Conservation (phyloP, 2,113 vertebrate genomes). For the Sisor rabdophorus region DNA sequence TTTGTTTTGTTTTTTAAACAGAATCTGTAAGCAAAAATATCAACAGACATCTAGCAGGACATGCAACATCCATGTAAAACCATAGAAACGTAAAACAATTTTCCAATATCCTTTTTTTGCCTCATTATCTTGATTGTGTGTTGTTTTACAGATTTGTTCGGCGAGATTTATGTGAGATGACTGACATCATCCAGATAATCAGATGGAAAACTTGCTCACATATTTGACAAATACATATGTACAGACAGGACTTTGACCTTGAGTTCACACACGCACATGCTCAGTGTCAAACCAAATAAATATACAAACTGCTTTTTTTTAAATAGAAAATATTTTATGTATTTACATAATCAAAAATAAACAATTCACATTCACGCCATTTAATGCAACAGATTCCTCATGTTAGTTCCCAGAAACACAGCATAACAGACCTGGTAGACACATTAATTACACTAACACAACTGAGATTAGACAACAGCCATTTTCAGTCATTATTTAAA, state of each 20-base stretch:
- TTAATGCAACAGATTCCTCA: slow-evolving; percentile 68
- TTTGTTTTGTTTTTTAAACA: slow-evolving; percentile 73
- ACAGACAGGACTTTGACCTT: slow-evolving; percentile 67
- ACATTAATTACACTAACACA: slow-evolving; percentile 32
- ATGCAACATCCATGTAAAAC: slow-evolving; percentile 92
- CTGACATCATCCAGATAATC: slow-evolving; percentile 73
- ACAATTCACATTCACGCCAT: slow-evolving; percentile 74
- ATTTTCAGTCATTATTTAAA: slow-evolving; percentile 38
- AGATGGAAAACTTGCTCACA: slow-evolving; percentile 77
- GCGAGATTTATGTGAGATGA: slow-evolving; percentile 71
- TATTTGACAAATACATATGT: slow-evolving; percentile 77
- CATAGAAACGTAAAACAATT: slow-evolving; percentile 79
- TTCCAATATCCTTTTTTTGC: slow-evolving; percentile 52
- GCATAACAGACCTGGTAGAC: slow-evolving; percentile 32
- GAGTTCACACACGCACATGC: slow-evolving; percentile 84
- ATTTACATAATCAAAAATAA: slow-evolving; percentile 88
- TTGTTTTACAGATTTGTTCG: slow-evolving; percentile 65
- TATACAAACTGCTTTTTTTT: slow-evolving; percentile 72
- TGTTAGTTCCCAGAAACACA: slow-evolving; percentile 44
- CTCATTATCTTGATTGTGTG: slow-evolving; percentile 63
- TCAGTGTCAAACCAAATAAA: slow-evolving; percentile 79
- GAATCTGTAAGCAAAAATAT: slow-evolving; percentile 74
- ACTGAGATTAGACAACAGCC: slow-evolving; percentile 19
- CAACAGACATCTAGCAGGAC: slow-evolving; percentile 83
- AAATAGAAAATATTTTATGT: slow-evolving; percentile 82